Evolutionary conservation across 1,140 invertebrate species (phyloP).

Genomic region (Dryas iulia): DNA sequence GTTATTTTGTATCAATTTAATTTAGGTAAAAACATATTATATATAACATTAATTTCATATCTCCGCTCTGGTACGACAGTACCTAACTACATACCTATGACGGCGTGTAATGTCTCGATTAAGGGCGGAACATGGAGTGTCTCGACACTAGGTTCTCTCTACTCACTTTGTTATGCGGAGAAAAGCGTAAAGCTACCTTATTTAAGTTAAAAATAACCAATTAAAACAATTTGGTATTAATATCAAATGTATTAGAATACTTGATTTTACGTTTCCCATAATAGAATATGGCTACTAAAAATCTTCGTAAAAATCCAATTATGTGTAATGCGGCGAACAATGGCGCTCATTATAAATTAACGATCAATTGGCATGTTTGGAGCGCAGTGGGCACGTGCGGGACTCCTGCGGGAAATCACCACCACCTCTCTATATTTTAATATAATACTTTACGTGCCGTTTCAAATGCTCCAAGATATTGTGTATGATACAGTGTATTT

Average conservation of each 20-base stretch:
- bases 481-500: neutral
- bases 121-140: too few species aligned
- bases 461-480: neutral
- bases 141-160: too few species aligned
- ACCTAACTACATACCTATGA: too few species aligned
- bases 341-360: slow-evolving; percentile 66
- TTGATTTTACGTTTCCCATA: neutral
- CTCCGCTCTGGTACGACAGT: too few species aligned
- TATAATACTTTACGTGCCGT: slow-evolving; percentile 45
- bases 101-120: too few species aligned
- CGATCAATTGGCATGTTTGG: slow-evolving; percentile 59
- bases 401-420: slow-evolving; percentile 58
- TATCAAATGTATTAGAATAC: neutral
- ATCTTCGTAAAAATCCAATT: slow-evolving; percentile 27
- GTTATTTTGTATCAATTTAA: too few species aligned
- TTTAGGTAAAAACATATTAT: too few species aligned
- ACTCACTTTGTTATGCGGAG: too few species aligned
- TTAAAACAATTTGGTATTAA: neutral
- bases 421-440: slow-evolving; percentile 38
- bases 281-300: neutral
- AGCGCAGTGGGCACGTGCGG: slow-evolving; percentile 35
- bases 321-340: slow-evolving; percentile 31
- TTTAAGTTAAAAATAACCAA: neutral
- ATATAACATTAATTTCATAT: too few species aligned
- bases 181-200: too few species aligned